These are phyloP conservation scores for Pollimyrus isidori DNA, from an alignment of 2,113 vertebrate species.

Conservation along the genomic window DNA sequence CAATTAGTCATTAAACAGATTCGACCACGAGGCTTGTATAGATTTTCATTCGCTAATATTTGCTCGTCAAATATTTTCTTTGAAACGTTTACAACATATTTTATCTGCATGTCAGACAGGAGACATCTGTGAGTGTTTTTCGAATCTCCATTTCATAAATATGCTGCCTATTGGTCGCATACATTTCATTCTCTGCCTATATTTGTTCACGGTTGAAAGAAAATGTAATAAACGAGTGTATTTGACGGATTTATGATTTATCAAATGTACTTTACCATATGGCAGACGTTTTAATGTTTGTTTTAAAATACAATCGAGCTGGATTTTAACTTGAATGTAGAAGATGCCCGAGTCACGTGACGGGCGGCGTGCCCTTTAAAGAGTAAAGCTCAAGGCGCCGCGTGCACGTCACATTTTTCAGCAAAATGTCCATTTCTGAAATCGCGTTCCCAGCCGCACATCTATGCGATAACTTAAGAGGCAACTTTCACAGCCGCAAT, in stretches of 20 bases:
- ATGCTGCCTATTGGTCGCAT: conserved; percentile 53
- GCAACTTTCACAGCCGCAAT: background rate
- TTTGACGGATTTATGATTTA: conserved; percentile 68
- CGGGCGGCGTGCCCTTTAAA: conserved; percentile 6
- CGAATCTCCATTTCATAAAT: conserved; percentile 55
- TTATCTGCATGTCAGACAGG: conserved; percentile 62
- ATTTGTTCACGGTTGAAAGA: conserved; percentile 70
- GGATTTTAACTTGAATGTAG: conserved; percentile 44
- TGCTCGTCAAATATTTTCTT: conserved; percentile 85
- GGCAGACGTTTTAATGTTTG: conserved; percentile 70
- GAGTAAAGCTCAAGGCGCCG: background rate
- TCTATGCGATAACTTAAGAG: background rate
- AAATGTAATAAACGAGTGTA: conserved; percentile 69
- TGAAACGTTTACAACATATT: conserved; percentile 77
- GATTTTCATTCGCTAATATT: conserved; percentile 77
- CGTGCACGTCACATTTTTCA: background rate
- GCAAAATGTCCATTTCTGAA: background rate
- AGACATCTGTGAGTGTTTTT: conserved; percentile 73
- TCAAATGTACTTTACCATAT: conserved; percentile 75
- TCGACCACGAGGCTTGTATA: conserved; percentile 65
- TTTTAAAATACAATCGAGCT: conserved; percentile 60
- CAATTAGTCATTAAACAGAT: conserved; percentile 84
- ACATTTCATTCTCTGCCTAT: conserved; percentile 48
- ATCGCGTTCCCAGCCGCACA: background rate
- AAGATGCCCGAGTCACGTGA: conserved; percentile 60